Evolutionary conservation across 2,888 invertebrate genomes (phyloP), one percentile per base, ranked within the genome.

Genomic region (Stictocephala bisonia): DNA sequence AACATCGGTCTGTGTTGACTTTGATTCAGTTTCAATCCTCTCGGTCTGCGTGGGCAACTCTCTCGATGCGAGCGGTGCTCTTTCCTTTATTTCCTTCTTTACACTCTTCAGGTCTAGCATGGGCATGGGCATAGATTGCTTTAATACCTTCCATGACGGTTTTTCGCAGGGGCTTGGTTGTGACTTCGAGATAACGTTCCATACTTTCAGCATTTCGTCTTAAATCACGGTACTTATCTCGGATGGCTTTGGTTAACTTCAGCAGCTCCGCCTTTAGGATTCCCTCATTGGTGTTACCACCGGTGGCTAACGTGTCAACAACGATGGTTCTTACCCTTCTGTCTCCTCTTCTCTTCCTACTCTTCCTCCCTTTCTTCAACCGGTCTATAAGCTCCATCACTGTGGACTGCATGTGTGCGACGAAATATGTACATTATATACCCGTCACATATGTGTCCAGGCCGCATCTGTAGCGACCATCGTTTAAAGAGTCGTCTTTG

Each of bases 401-500:
- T n/a, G n/a, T n/a, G n/a, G n/a, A n/a, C n/a, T n/a, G n/a, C n/a
- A n/a, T n/a, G n/a, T n/a, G n/a, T n/a, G n/a, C n/a, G n/a, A n/a
- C n/a, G n/a, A n/a, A n/a, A n/a, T n/a, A n/a, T n/a, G 13, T 67
- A 2, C 26, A 35, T 22, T 67, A 18, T 67, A 67, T 67, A 41
- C 18, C 41, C 3, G 18, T 22, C 18, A 60, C 4, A 35, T 20
- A 20, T 53, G 53, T 11, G 44, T 81, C 80, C 70, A 82, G 81
- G 11, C 80, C 80, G 76, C 79, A 79, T 41, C 82, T 75, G 75
- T 82, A 82, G 27, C 82, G 74, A 7, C 81, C 82, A 11, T 75
- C 53, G n/a, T 80, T 70, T 1, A 81, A 48, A 3, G 60, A 18
- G 58, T 77, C 76, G 73, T 81, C 82, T 77, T 67, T 76, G 13